Conservation (phyloP, 1,140 invertebrate genomes). For the Adoxophyes honmai region DNA sequence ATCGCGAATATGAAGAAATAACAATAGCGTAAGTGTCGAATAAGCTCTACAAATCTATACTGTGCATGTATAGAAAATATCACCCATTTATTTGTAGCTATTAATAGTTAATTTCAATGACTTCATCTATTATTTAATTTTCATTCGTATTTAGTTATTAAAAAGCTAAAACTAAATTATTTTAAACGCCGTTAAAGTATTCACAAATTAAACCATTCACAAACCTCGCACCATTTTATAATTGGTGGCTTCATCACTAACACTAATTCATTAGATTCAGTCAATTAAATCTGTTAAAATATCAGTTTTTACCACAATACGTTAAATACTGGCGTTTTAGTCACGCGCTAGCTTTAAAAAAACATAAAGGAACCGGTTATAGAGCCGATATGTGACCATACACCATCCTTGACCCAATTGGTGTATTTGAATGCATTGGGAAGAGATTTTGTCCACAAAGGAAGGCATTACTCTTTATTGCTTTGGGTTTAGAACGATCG, state of each 20-base stretch:
- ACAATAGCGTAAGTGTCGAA: too few relatives aligned
- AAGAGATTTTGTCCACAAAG: conserved; percentile 3
- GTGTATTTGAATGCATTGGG: conserved; percentile 12
- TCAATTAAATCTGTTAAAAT: conserved; percentile 1
- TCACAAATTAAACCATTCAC: neutral
- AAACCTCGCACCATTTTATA: neutral
- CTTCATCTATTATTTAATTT: too few relatives aligned
- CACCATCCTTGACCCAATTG: conserved; percentile 54
- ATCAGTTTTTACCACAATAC: neutral
- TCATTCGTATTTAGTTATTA: too few relatives aligned
- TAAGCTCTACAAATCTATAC: too few relatives aligned
- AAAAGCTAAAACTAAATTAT: too few relatives aligned
- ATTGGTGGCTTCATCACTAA: neutral
- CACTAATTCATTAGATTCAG: conserved; percentile 1
- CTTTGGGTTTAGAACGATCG: too few relatives aligned
- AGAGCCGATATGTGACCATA: conserved; percentile 34
- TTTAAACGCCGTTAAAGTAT: too few relatives aligned
- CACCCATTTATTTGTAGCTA: too few relatives aligned
- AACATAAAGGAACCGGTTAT: conserved; percentile 46
- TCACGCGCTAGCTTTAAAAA: conserved; percentile 12
- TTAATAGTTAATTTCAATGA: too few relatives aligned
- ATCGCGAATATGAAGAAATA: too few relatives aligned
- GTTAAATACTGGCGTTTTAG: conserved; percentile 9
- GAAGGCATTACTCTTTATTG: too few relatives aligned
- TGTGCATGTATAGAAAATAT: too few relatives aligned